Percentiles rank a stretch among this genome's conserved stretches.
Conservation (phyloP, 2,888 invertebrate genomes). For the Oxyscelio sp. region DNA sequence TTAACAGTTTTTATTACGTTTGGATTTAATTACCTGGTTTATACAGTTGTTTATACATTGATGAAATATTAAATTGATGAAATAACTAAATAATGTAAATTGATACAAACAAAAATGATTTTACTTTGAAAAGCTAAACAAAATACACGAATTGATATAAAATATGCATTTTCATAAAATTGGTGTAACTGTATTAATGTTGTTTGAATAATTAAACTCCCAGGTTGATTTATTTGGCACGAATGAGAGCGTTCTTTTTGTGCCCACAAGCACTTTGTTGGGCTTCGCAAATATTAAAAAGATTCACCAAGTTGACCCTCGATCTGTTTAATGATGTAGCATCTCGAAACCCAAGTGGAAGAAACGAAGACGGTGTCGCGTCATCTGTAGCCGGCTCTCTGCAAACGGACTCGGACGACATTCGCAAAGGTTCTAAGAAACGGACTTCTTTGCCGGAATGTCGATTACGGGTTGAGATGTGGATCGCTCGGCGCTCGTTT, state of each 20-base stretch:
- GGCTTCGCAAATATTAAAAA: conserved; percentile 67
- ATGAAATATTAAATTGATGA: no score
- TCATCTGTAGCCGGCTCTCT: conserved; percentile 48
- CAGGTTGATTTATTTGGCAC: conserved; percentile 53
- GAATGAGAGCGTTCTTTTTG: conserved; percentile 43
- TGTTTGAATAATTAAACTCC: conserved; percentile 37
- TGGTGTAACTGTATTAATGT: no score
- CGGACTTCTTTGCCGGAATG: conserved; percentile 53
- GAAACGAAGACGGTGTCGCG: conserved; percentile 43
- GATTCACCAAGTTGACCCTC: conserved; percentile 37
- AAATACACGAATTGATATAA: no score
- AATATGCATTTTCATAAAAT: no score
- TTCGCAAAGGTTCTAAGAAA: conserved; percentile 67
- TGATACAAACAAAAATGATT: no score
- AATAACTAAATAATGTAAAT: no score
- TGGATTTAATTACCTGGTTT: no score
- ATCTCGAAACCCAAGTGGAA: conserved; percentile 43
- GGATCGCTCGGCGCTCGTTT: conserved; percentile 38
- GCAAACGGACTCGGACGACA: conserved; percentile 60
- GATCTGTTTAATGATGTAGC: conserved; percentile 61
- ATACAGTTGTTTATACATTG: no score
- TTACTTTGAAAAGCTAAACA: no score
- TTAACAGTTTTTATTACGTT: no score
- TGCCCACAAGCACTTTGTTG: conserved; percentile 22
- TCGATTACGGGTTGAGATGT: conserved; percentile 63